These are phyloP conservation scores for Eulemur rubriventer DNA, from an alignment of 2,797 vertebrate genomes.

Conservation along the genomic window DNA sequence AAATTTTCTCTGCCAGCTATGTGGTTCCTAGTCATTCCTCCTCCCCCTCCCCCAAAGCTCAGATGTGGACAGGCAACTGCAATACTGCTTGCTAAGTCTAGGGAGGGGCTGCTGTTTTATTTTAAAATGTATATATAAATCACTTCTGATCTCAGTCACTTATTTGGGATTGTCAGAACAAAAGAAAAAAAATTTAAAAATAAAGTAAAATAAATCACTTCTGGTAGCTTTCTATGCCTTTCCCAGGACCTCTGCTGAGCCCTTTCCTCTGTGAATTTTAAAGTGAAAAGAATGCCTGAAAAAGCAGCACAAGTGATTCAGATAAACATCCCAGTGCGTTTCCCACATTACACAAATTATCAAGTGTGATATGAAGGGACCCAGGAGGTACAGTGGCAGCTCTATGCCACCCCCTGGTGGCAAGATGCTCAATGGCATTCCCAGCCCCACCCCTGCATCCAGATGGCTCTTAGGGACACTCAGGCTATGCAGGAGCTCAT, in stretches of 20 bases:
- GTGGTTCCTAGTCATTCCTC: neutral
- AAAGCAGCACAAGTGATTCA: neutral
- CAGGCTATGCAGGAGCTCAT: neutral
- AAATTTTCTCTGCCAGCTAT: neutral
- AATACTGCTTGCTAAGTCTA: neutral
- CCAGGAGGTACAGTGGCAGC: neutral
- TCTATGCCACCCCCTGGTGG: constrained; percentile 65
- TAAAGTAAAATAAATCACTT: constrained; percentile 6
- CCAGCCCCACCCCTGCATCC: neutral
- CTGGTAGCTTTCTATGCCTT: neutral
- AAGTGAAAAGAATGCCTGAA: neutral
- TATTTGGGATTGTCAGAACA: neutral
- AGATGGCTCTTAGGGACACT: neutral
- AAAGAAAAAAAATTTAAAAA: neutral
- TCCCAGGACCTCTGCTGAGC: constrained; percentile 49
- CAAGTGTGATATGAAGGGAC: neutral
- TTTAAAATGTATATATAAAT: constrained; percentile 32
- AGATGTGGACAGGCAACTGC: neutral
- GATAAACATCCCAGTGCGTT: neutral
- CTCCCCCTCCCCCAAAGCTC: neutral
- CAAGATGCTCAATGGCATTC: neutral
- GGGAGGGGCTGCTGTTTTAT: neutral
- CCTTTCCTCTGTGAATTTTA: constrained; percentile 13
- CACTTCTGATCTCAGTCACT: neutral
- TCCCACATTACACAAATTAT: neutral